Evolutionary conservation across 2,888 invertebrate species (phyloP).

Genomic region (Cataglyphis rosenhaueri): DNA sequence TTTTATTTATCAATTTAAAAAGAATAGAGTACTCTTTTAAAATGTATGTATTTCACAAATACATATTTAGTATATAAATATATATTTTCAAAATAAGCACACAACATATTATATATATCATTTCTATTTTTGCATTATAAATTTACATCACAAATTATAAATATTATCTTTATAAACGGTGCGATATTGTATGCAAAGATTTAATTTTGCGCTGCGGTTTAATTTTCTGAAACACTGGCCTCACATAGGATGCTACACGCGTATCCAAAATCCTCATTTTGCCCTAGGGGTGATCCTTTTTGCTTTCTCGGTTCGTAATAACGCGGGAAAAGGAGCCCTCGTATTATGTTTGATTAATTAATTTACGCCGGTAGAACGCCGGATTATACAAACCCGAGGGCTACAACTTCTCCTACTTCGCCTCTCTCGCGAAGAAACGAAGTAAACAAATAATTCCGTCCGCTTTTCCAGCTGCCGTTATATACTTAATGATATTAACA

Average conservation of each 20-base stretch:
- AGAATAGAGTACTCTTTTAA: neutral
- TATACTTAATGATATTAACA: constrained; percentile 37
- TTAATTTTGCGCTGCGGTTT: constrained; percentile 67
- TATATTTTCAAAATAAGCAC: neutral
- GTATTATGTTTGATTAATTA: constrained; percentile 68
- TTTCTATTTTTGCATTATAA: neutral
- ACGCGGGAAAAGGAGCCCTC: constrained; percentile 56
- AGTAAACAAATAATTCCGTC: constrained; percentile 33
- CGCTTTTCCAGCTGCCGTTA: constrained; percentile 32
- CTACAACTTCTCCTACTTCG: constrained; percentile 37
- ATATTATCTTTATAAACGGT: neutral
- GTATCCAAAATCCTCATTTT: constrained; percentile 61
- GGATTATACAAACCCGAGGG: constrained; percentile 60
- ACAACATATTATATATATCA: neutral
- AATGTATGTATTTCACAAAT: neutral
- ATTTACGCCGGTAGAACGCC: constrained; percentile 62
- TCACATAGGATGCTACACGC: constrained; percentile 41
- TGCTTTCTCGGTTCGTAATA: constrained; percentile 65
- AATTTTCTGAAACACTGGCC: constrained; percentile 65
- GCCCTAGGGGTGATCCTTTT: constrained; percentile 63
- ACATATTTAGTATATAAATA: neutral
- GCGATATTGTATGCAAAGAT: neutral
- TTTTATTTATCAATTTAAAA: neutral
- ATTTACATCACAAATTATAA: neutral
- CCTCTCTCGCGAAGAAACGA: constrained; percentile 29